Evolutionary conservation across 2,113 vertebrate genomes (phyloP), one percentile per base, ranked within the genome.

Genomic region (Erythrocercus mccallii): DNA sequence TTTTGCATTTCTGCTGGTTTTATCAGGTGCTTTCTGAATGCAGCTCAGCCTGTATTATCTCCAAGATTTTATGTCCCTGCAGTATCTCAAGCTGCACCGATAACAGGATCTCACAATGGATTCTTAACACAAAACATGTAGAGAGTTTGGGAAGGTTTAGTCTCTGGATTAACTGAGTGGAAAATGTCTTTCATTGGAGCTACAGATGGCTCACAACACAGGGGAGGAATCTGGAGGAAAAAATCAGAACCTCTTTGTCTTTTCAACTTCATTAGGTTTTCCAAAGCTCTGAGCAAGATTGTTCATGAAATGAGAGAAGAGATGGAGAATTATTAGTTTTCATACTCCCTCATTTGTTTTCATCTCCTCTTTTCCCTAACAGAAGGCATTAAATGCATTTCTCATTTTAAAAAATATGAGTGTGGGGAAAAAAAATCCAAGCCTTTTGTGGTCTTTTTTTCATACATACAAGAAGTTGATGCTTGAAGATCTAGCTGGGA

Each of bases 31-130:
- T 53, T 84, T 92, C 90, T 93, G 93, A 96, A 86, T 65, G 82
- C 76, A 93, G 94, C 72, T 90, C 82, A 90, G 88, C 37, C 76
- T 64, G 82, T 65, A 88, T 86, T 90, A 96, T 96, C 96, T 92
- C 33, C 69, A 42, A 86, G 92, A 86, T 93, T 95, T 97, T 50
- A 83, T 97, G 94, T 93, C 94, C 64, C 94, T 96, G 95, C 96
- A 96, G 76, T 93, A 90, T 97, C 96, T 97, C 92, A 95, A 16
- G 85, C 94, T 96, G 95, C 94, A 95, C 94, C 1, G 95, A 95
- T 96, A 95, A 95, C 51, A 8, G 73, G 80, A 94, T 93, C 93
- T 86, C 92, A 74, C 77, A 91, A 86, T 61, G 78, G 86, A 96
- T 87, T 45, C 94, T 91, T 96, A 95, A 96, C 94, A 86, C 60